Percentiles rank a stretch among this genome's conserved stretches.
Evolutionary conservation across 2,888 invertebrate genomes (phyloP).

Genomic region (Machimus atricapillus): DNA sequence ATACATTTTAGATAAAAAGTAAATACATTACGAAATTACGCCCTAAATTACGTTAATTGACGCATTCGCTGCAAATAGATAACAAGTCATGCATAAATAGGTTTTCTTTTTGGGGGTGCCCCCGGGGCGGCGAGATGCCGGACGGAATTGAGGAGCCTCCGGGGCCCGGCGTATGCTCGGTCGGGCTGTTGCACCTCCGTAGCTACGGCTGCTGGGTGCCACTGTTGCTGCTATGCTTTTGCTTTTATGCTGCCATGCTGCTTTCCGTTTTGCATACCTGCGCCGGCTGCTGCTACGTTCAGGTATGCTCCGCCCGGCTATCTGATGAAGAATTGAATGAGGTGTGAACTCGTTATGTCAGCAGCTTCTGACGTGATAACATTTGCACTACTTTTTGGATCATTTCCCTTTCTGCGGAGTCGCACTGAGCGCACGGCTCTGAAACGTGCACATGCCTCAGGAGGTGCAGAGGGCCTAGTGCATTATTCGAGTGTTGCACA

Average conservation of each 20-base stretch:
- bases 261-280: slow-evolving; percentile 27
- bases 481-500: neutral
- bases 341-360: slow-evolving; percentile 40
- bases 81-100: slow-evolving; percentile 46
- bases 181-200: neutral
- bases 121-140: neutral
- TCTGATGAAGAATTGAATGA: slow-evolving; percentile 37
- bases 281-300: neutral
- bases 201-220: neutral
- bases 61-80: slow-evolving; percentile 50
- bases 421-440: neutral
- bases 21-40: slow-evolving; percentile 48
- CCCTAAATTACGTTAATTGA: slow-evolving; percentile 51
- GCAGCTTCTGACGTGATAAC: slow-evolving; percentile 37
- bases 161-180: neutral
- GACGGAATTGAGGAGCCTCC: neutral
- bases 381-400: slow-evolving; percentile 20
- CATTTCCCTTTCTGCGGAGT: slow-evolving; percentile 8
- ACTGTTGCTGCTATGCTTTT: slow-evolving; percentile 17
- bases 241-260: slow-evolving; percentile 11
- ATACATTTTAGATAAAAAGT: slow-evolving; percentile 46
- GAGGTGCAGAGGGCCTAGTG: neutral
- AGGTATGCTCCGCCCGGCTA: neutral
- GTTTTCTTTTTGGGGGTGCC: slow-evolving; percentile 17
- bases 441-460: neutral